A percentile compares a stretch with the other conserved stretches of the same genome.
Conservation (phyloP, 1,140 invertebrate species). For the Reticulitermes speratus region DNA sequence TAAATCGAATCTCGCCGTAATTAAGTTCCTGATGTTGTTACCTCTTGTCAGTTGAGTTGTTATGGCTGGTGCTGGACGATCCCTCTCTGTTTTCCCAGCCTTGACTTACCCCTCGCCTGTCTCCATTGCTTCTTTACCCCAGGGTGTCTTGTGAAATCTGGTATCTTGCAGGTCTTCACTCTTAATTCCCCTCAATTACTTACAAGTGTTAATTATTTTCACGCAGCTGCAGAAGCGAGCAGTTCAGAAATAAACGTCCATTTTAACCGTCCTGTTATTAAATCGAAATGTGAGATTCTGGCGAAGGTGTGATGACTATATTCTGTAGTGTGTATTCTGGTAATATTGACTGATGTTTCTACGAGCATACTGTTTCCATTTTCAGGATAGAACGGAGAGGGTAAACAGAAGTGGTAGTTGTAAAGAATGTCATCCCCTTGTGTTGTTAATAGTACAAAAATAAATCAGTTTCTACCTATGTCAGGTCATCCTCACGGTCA, state of each 20-base stretch:
- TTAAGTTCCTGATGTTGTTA: not conserved
- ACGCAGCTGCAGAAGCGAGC: not conserved
- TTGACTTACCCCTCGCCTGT: not conserved
- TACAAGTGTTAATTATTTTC: conserved; percentile 7
- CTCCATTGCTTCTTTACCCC: not conserved
- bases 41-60: not conserved
- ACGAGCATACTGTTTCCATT: too few species aligned
- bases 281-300: not conserved
- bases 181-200: not conserved
- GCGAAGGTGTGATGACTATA: too few species aligned
- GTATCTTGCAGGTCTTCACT: not conserved
- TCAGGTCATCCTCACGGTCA: too few species aligned
- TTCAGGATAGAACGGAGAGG: too few species aligned
- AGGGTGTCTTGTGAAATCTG: not conserved
- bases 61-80: not conserved
- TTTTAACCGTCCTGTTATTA: not conserved
- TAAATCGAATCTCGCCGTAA: not conserved
- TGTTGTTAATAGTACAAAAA: too few species aligned
- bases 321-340: too few species aligned
- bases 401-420: too few species aligned
- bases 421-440: too few species aligned
- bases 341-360: too few species aligned
- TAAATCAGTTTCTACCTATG: too few species aligned
- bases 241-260: not conserved
- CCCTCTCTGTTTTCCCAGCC: not conserved